phyloP scores from a whole-genome alignment of 2,113 vertebrate species.

The Equus quagga region DNA sequence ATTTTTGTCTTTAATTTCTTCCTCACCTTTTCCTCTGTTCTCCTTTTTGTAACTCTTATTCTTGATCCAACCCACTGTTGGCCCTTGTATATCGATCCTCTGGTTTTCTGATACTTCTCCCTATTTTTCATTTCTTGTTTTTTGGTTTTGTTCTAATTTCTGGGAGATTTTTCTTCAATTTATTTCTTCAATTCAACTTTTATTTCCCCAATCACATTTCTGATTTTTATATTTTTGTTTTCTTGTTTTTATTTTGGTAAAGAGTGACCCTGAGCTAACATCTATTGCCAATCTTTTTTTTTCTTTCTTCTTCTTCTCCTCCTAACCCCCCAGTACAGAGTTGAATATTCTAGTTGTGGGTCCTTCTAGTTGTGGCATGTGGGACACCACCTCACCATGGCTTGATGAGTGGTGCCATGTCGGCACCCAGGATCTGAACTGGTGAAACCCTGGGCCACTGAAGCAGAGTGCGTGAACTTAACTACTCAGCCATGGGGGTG shows the following conservation, averaged over 20 bases:
- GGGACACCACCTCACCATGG: too few relatives aligned
- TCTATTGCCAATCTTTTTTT: too few relatives aligned
- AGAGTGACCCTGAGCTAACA: too few relatives aligned
- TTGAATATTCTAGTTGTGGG: too few relatives aligned
- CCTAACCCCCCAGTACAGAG: too few relatives aligned
- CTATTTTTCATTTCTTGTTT: not conserved
- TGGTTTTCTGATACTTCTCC: not conserved
- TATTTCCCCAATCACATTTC: constrained; percentile 26
- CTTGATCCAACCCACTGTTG: not conserved
- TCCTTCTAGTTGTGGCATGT: too few relatives aligned
- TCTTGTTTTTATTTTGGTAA: not conserved
- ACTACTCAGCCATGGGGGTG: too few relatives aligned
- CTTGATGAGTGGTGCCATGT: too few relatives aligned
- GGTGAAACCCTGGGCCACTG: too few relatives aligned
- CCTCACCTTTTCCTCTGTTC: not conserved
- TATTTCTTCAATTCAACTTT: not conserved
- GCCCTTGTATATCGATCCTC: not conserved
- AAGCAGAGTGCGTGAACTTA: too few relatives aligned
- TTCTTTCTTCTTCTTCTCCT: too few relatives aligned
- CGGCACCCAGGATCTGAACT: too few relatives aligned
- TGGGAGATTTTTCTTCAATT: constrained; percentile 40
- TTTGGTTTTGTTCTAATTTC: constrained; percentile 43
- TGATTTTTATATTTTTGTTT: constrained; percentile 19
- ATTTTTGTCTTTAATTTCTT: not conserved
- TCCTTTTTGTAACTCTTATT: not conserved